Evolutionary conservation across 2,797 vertebrate species (phyloP).

Genomic region (Dromococcyx pavoninus): DNA sequence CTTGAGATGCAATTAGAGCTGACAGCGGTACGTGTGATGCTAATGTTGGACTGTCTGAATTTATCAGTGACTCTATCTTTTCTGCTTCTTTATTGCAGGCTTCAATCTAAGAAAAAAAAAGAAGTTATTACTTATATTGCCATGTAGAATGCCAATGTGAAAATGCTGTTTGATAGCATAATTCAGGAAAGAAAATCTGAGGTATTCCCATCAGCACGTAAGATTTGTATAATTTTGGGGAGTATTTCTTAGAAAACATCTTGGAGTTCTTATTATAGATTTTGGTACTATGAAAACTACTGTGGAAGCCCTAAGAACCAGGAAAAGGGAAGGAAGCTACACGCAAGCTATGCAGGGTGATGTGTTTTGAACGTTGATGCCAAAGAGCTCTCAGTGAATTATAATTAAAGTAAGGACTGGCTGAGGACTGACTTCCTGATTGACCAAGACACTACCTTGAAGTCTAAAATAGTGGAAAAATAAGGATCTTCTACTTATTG

Average conservation of each 20-base stretch:
- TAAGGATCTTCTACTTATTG: not conserved
- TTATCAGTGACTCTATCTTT: constrained; percentile 96
- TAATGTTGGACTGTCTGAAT: constrained; percentile 92
- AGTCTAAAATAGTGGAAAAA: not conserved
- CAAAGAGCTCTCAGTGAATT: not conserved
- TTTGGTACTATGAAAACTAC: not conserved
- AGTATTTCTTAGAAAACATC: not conserved
- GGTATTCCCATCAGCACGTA: not conserved
- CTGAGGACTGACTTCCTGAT: not conserved
- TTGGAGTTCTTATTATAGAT: not conserved
- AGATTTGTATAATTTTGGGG: not conserved
- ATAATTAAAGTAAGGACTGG: not conserved
- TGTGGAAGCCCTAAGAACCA: not conserved
- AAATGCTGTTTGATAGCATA: not conserved
- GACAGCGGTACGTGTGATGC: constrained; percentile 92
- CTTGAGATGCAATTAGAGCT: constrained; percentile 89
- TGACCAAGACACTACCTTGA: not conserved
- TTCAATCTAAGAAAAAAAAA: constrained; percentile 83
- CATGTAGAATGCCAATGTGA: not conserved
- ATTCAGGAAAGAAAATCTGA: not conserved
- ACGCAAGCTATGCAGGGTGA: accelerated
- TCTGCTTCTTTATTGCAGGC: constrained; percentile 98
- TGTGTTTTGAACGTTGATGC: not conserved
- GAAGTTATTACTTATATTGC: not conserved
- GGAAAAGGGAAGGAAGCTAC: not conserved